phyloP scores from a whole-genome alignment of 1,140 invertebrate species.

The Ectropis grisescens region DNA sequence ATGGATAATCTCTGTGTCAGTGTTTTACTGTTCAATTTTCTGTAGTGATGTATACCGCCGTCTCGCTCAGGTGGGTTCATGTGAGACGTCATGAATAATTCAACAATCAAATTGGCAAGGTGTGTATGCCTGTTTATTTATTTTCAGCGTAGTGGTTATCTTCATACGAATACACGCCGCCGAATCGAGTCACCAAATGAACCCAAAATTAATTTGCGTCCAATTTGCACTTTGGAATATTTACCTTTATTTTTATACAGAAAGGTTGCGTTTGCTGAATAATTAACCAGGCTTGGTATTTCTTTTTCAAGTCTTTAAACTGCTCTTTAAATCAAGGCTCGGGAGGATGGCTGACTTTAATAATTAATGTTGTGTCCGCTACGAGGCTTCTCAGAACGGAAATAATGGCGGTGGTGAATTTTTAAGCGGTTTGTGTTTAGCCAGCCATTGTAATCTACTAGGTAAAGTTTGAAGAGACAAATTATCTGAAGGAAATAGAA shows the following conservation, averaged over 20 bases:
- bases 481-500: no score
- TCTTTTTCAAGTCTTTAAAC: slow-evolving; percentile 24
- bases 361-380: slow-evolving; percentile 22
- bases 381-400: slow-evolving; percentile 15
- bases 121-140: slow-evolving; percentile 60
- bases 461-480: no score
- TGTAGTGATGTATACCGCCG: no score
- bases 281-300: no score
- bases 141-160: slow-evolving; percentile 47
- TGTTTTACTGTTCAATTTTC: no score
- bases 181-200: slow-evolving; percentile 7
- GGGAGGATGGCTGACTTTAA: slow-evolving; percentile 15
- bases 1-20: no score
- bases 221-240: no score
- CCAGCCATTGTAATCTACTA: slow-evolving; percentile 6
- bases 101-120: slow-evolving; percentile 63
- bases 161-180: slow-evolving; percentile 34
- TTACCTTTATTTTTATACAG: no score
- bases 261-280: no score
- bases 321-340: slow-evolving; percentile 22
- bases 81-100: slow-evolving; percentile 64
- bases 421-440: slow-evolving; percentile 19
- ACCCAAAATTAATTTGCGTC: slow-evolving; percentile 8
- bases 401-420: slow-evolving; percentile 25
- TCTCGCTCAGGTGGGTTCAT: slow-evolving; percentile 37